Evolutionary conservation across 1,140 invertebrate genomes (phyloP), one percentile per base, ranked within the genome.

Genomic region (Pollicipes pollicipes): DNA sequence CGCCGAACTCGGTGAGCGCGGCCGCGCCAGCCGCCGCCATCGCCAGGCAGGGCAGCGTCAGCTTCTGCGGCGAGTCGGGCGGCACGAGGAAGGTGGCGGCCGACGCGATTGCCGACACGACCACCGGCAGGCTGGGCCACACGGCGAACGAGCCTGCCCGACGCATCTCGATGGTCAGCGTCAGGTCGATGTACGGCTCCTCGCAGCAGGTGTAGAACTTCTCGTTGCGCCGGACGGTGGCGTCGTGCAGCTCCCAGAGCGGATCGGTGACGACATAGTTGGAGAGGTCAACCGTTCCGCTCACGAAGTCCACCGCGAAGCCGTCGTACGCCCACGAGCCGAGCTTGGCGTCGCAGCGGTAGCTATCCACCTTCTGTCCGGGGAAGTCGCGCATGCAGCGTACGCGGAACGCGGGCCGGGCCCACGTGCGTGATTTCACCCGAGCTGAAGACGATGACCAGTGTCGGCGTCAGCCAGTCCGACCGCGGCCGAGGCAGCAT

Each of bases 401-500:
- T 2, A 58, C 45, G 21, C 45, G 45, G 13, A 58, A 6, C 8
- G 45, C 13, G 13, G n/a, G 45, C 8, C 6, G 45, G 45, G 13
- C 10, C 10, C 6, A 58, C 45, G 45, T 58, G 24, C 45, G 24
- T 3, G 13, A 58, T 6, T 24, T 2, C 8, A 21, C 45, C 45
- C 6, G 45, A 58, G 6, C 24, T 58, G 13, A n/a, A n/a, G n/a
- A 58, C 45, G 17, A 58, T 21, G 45, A 58, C 24, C 2, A 21
- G 21, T 21, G 45, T 58, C 6, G 13, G 8, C 21, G 10, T 21
- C 6, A 58, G 8, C 45, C 45, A 58, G 13, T 10, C 13, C 6
- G 2, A 21, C 8, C 24, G 13, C 17, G 45, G 45, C 21, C 45
- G 45, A 2, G 45, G 45, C 17, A 58, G 45, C 45, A 58, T 97